Conservation (phyloP, 2,113 vertebrate genomes). For the Pomatorhinus ruficollis region DNA sequence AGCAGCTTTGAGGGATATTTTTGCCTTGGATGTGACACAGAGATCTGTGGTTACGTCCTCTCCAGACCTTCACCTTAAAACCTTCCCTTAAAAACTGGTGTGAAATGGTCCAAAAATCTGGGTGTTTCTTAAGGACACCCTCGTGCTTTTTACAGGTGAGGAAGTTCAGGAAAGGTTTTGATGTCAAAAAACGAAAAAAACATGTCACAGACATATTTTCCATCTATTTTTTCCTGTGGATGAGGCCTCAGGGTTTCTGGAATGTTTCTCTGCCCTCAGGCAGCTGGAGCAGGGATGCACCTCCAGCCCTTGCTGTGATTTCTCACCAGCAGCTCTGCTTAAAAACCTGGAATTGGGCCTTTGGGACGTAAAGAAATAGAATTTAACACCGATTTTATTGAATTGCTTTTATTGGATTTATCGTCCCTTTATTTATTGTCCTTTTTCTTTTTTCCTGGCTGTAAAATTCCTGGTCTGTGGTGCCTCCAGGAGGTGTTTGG, state of each 20-base stretch:
- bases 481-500: background rate
- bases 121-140: background rate
- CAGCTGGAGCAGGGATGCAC: background rate
- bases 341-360: background rate
- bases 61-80: background rate
- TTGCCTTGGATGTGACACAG: background rate
- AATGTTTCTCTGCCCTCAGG: background rate
- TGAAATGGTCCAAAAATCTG: background rate
- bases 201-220: accelerated
- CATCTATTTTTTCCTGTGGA: background rate
- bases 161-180: background rate
- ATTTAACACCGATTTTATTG: background rate
- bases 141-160: background rate
- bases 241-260: background rate
- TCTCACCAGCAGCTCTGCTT: background rate
- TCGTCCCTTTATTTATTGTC: background rate
- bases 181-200: accelerated
- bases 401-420: background rate
- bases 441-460: background rate
- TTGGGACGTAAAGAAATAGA: background rate
- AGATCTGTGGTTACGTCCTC: background rate
- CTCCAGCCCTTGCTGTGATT: background rate
- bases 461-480: background rate
- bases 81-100: background rate
- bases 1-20: background rate